Conservation (phyloP, 1,140 invertebrate genomes). For the Chymomyza costata region DNA sequence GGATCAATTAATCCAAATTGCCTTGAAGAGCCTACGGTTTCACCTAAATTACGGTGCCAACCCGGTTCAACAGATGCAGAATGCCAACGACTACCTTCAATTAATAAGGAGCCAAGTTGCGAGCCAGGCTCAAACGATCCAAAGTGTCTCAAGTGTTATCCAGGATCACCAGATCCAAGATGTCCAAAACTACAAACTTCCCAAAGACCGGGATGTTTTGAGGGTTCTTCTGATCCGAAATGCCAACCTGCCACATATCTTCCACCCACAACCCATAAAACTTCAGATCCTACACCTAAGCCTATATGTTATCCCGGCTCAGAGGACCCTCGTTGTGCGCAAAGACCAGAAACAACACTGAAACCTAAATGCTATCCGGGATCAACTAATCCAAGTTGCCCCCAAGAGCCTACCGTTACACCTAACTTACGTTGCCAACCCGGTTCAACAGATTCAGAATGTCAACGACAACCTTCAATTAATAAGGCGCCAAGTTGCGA, state of each 20-base stretch:
- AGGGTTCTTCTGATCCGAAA: neutral
- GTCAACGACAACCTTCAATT: too few relatives aligned
- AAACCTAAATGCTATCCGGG: conserved; percentile 16
- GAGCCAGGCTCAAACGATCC: neutral
- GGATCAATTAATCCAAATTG: conserved; percentile 66
- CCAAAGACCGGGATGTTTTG: conserved; percentile 11
- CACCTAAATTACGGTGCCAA: neutral
- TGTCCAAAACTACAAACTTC: conserved; percentile 1
- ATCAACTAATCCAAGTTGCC: conserved; percentile 4
- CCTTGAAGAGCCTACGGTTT: conserved; percentile 32
- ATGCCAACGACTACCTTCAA: neutral
- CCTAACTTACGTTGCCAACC: too few relatives aligned
- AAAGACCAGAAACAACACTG: too few relatives aligned
- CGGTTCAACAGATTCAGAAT: too few relatives aligned
- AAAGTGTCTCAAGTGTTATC: conserved; percentile 1
- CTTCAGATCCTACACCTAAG: too few relatives aligned
- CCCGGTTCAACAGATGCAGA: conserved; percentile 5
- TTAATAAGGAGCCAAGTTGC: conserved; percentile 8
- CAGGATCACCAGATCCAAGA: neutral
- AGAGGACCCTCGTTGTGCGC: too few relatives aligned
- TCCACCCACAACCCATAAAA: conserved; percentile 33
- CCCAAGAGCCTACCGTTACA: too few relatives aligned
- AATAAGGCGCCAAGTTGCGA: too few relatives aligned
- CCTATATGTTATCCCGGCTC: conserved; percentile 20
- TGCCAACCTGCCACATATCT: conserved; percentile 74